Evolutionary conservation across 1,140 invertebrate species (phyloP), one percentile per base, ranked within the genome.

Genomic region (Drosophila pruinosa): DNA sequence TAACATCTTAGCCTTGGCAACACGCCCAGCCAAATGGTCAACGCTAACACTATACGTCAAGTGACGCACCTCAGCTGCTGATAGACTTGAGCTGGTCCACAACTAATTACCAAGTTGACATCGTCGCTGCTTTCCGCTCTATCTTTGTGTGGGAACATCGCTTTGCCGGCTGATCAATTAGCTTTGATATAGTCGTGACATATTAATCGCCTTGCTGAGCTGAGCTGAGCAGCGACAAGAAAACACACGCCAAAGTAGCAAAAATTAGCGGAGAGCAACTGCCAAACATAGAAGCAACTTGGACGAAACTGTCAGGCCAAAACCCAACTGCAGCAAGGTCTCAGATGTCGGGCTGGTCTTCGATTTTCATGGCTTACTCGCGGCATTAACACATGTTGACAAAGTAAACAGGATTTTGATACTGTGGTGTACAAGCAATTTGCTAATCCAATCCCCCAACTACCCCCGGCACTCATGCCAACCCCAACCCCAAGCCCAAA

Each of bases 351-450:
- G n/a, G 45, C 50, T 61, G 63, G 50, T 72, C 82, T 88, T 82
- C 81, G 81, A 88, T 88, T 78, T 81, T 41, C 15, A 21, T 61
- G 81, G 78, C 78, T 81, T 81, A 78, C 19, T 41, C 48, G 54
- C 56, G 78, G 80, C 77, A 86, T 86, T 85, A 85, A 85, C 77
- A 89, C 85, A 85, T 89, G 85, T 89, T 89, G 85, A 89, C 85
- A 89, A 65, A 85, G 85, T 83, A 89, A 89, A 89, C 85, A 89
- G 79, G 85, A 81, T 85, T 89, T 85, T 63, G 77, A 72, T 81
- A 77, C 73, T 86, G 75, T 64, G 72, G 68, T 81, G 45, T 75
- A 76, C 61, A 76, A 74, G 58, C 65, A 77, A 78, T 78, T 75
- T 75, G 63, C 62, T 69, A 74, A 70, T 57, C 64, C 71, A 62